Evolutionary conservation across 1,140 invertebrate genomes (phyloP).

Genomic region (Plectrocnemia conspersa): DNA sequence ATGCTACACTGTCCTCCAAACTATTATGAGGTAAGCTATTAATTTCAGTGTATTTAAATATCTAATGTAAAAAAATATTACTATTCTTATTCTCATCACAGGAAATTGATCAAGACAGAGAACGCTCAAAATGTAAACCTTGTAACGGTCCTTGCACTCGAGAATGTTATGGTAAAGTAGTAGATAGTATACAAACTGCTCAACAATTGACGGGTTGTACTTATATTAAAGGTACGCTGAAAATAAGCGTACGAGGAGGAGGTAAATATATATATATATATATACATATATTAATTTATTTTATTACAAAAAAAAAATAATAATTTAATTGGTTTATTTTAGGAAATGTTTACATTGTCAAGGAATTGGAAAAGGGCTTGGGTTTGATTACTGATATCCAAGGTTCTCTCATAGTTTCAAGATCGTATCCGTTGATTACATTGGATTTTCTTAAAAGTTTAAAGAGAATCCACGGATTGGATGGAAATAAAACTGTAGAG

Average conservation of each 20-base stretch:
- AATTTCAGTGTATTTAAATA: too few relatives aligned
- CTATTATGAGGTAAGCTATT: slow-evolving; percentile 54
- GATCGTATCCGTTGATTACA: slow-evolving; percentile 76
- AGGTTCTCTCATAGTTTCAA: slow-evolving; percentile 73
- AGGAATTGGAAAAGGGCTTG: slow-evolving; percentile 72
- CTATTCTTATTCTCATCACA: too few relatives aligned
- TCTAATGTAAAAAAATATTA: too few relatives aligned
- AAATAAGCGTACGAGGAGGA: slow-evolving; percentile 78
- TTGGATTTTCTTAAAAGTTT: slow-evolving; percentile 85
- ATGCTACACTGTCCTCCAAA: slow-evolving; percentile 70
- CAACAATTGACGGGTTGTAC: slow-evolving; percentile 81
- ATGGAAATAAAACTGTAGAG: too few relatives aligned
- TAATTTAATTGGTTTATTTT: too few relatives aligned
- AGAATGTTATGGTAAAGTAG: slow-evolving; percentile 62
- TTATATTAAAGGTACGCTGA: slow-evolving; percentile 70
- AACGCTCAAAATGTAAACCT: slow-evolving; percentile 44
- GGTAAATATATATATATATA: slow-evolving; percentile 41
- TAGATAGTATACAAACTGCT: slow-evolving; percentile 72
- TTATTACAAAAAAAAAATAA: too few relatives aligned
- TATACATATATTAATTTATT: too few relatives aligned
- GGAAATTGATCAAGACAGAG: too few relatives aligned
- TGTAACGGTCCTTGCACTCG: slow-evolving; percentile 59
- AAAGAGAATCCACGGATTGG: slow-evolving; percentile 57
- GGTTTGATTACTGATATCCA: slow-evolving; percentile 73
- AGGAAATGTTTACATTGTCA: slow-evolving; percentile 73